These are phyloP conservation scores for Xestobium rufovillosum DNA, from an alignment of 2,888 invertebrate species.

Conservation along the genomic window DNA sequence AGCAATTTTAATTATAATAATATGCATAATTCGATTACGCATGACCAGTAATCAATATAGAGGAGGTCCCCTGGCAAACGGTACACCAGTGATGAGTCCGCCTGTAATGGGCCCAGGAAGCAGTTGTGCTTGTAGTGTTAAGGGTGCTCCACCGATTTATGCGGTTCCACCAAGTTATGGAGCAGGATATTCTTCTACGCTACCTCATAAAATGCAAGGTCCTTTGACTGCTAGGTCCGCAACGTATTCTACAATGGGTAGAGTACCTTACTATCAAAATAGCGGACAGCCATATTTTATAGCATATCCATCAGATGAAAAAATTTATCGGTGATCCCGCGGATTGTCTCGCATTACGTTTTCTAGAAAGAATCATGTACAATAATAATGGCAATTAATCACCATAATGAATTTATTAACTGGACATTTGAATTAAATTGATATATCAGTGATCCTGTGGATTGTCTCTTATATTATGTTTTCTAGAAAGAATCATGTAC, in stretches of 20 bases:
- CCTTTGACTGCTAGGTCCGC: slow-evolving; percentile 49
- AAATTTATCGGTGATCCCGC: slow-evolving; percentile 53
- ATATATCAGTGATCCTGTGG: too few relatives aligned
- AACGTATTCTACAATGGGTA: slow-evolving; percentile 53
- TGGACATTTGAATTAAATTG: too few relatives aligned
- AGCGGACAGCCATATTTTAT: slow-evolving; percentile 52
- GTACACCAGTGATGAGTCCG: slow-evolving; percentile 35
- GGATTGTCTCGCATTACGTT: slow-evolving; percentile 6
- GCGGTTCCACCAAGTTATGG: slow-evolving; percentile 50
- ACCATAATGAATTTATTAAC: too few relatives aligned
- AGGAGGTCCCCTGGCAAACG: slow-evolving; percentile 59
- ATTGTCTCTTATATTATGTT: too few relatives aligned
- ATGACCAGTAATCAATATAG: slow-evolving; percentile 61
- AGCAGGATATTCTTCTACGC: slow-evolving; percentile 53
- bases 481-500: too few relatives aligned
- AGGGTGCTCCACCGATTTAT: slow-evolving; percentile 45
- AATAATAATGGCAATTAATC: too few relatives aligned
- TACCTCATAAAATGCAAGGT: slow-evolving; percentile 57
- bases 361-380: neutral
- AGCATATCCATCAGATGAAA: slow-evolving; percentile 54
- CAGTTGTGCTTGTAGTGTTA: slow-evolving; percentile 48
- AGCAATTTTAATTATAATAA: slow-evolving; percentile 78
- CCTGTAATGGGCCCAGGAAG: slow-evolving; percentile 45
- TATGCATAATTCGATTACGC: slow-evolving; percentile 67
- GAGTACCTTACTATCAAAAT: slow-evolving; percentile 49